Percentiles rank a stretch among this genome's conserved stretches.
Conservation (phyloP, 2,113 vertebrate genomes). For the Eretmodus cyanostictus region DNA sequence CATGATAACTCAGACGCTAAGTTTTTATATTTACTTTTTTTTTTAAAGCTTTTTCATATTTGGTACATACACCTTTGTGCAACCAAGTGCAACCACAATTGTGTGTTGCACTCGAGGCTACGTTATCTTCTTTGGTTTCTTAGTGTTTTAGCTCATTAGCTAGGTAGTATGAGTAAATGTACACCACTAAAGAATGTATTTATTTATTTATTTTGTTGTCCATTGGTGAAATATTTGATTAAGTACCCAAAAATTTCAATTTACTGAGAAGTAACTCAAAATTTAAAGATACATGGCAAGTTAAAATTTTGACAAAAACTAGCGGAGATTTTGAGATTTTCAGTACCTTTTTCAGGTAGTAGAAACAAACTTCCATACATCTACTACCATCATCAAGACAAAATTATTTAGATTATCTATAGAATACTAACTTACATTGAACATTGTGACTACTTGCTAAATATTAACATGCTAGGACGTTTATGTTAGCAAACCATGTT, state of each 20-base stretch:
- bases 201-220: neutral
- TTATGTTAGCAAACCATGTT: neutral
- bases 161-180: neutral
- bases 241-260: neutral
- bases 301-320: neutral
- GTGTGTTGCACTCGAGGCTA: neutral
- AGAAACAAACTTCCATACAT: neutral
- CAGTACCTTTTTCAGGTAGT: neutral
- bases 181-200: neutral
- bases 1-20: neutral
- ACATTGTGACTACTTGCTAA: neutral
- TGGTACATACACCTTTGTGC: rapidly evolving
- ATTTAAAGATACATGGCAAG: neutral
- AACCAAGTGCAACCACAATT: neutral
- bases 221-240: neutral
- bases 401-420: neutral
- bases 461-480: neutral
- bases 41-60: neutral
- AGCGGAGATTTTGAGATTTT: rapidly evolving
- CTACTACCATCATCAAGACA: neutral
- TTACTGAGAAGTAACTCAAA: neutral
- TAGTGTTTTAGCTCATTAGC: neutral
- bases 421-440: neutral
- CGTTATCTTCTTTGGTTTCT: rapidly evolving
- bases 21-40: neutral